Percentiles rank a stretch among this genome's conserved stretches.
These are phyloP conservation scores for Leptopilina myrica DNA, from an alignment of 2,888 invertebrate species.

Conservation along the genomic window DNA sequence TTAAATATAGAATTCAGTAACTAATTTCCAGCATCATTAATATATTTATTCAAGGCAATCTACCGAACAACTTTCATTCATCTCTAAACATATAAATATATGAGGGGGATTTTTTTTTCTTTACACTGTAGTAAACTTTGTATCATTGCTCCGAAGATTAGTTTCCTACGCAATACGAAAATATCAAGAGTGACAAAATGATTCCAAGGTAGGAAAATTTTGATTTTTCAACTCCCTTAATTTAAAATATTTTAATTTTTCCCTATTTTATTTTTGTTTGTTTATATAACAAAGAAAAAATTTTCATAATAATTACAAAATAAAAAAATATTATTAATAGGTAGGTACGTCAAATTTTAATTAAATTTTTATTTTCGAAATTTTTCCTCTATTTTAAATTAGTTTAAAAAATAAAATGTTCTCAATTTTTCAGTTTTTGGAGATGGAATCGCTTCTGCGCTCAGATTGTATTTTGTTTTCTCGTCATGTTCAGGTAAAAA, in stretches of 20 bases:
- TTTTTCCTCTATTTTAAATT: no score
- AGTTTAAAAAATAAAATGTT: no score
- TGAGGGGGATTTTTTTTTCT: neutral
- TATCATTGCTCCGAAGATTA: neutral
- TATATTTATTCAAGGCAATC: constrained; percentile 15
- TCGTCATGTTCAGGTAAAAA: constrained; percentile 26
- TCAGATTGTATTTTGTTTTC: constrained; percentile 16
- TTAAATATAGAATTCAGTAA: neutral
- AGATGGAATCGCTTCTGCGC: constrained; percentile 2
- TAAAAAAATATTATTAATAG: no score
- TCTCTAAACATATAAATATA: neutral
- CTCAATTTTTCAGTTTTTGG: constrained; percentile 2
- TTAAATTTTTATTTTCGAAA: neutral
- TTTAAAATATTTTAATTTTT: neutral
- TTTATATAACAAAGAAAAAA: no score
- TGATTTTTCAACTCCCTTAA: neutral
- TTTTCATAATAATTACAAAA: neutral
- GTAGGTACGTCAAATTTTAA: neutral
- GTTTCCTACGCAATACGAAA: neutral
- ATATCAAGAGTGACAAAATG: neutral
- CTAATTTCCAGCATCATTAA: neutral
- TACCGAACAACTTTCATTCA: neutral
- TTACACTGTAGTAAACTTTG: constrained; percentile 1
- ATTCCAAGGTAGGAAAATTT: constrained; percentile 15
- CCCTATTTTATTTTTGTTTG: no score